Conservation (phyloP, 2,113 vertebrate genomes). For the Sigmodon hispidus region DNA sequence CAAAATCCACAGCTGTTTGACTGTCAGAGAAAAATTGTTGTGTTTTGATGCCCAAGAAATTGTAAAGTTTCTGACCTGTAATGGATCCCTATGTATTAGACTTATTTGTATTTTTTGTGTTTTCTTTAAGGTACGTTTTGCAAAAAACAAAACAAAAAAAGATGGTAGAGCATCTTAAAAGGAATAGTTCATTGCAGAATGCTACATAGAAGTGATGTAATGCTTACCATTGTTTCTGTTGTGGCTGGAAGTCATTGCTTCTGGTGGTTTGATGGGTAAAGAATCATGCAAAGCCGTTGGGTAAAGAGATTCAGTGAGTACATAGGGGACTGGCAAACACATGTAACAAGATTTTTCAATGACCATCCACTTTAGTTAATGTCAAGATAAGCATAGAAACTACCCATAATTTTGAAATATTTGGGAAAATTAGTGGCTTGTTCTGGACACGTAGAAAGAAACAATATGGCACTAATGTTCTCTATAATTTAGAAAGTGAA, state of each 20-base stretch:
- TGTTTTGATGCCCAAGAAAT: background rate
- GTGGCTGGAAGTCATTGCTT: background rate
- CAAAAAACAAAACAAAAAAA: background rate
- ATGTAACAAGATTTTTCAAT: background rate
- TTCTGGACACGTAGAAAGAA: background rate
- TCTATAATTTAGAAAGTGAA: slow-evolving; percentile 10
- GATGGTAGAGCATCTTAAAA: background rate
- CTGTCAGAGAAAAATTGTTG: background rate
- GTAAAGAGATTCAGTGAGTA: background rate
- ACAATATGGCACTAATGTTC: background rate
- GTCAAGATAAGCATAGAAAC: background rate
- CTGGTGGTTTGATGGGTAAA: background rate
- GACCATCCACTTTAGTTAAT: background rate
- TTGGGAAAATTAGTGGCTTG: slow-evolving; percentile 7
- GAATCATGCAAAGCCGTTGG: background rate
- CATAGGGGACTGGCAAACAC: background rate
- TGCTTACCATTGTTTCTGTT: background rate
- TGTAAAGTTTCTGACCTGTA: background rate
- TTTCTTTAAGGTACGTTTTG: background rate
- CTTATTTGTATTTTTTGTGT: background rate
- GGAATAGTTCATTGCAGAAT: background rate
- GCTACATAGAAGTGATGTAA: background rate
- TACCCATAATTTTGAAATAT: slow-evolving; percentile 9
- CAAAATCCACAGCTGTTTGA: background rate
- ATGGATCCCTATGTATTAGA: background rate